A percentile compares a stretch with the other conserved stretches of the same genome.
These are phyloP conservation scores for Sphecodes monilicornis DNA, from an alignment of 2,888 invertebrate species.

Conservation along the genomic window DNA sequence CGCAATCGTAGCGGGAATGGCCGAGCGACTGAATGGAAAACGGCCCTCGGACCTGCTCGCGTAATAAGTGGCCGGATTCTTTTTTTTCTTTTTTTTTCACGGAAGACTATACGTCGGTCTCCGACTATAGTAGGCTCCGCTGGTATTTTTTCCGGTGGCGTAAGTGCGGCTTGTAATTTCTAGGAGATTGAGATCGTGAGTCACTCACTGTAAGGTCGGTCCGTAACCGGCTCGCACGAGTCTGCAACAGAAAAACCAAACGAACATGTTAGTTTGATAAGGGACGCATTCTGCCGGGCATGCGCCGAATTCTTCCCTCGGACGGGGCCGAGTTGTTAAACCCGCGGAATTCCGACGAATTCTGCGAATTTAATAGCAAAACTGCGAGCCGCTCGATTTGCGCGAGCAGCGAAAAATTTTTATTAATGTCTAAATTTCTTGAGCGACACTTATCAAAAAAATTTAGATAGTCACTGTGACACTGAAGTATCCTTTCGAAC, in stretches of 20 bases:
- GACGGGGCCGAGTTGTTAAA: slow-evolving; percentile 15
- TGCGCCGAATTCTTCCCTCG: slow-evolving; percentile 28
- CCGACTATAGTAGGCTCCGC: slow-evolving; percentile 54
- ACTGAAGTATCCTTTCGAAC: no score
- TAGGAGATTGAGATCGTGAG: slow-evolving; percentile 66
- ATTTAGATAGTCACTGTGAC: no score
- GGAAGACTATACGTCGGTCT: slow-evolving; percentile 33
- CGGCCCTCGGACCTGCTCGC: slow-evolving; percentile 50
- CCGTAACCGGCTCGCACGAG: slow-evolving; percentile 81
- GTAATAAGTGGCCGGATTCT: slow-evolving; percentile 50
- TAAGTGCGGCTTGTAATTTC: slow-evolving; percentile 62
- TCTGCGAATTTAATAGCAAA: neutral
- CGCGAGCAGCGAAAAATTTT: no score
- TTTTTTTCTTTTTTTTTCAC: slow-evolving; percentile 51
- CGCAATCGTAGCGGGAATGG: slow-evolving; percentile 61
- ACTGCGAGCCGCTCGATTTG: no score
- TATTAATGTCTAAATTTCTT: no score
- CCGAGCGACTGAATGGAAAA: slow-evolving; percentile 56
- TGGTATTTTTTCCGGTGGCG: slow-evolving; percentile 52
- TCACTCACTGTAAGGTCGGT: slow-evolving; percentile 83
- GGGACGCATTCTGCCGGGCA: neutral
- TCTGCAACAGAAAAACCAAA: slow-evolving; percentile 78
- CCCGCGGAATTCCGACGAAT: slow-evolving; percentile 22
- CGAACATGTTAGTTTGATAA: neutral
- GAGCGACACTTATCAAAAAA: no score